Percentiles rank a stretch among this genome's conserved stretches.
These are phyloP conservation scores for Atlantisia rogersi DNA, from an alignment of 2,113 vertebrate genomes.

Conservation along the genomic window DNA sequence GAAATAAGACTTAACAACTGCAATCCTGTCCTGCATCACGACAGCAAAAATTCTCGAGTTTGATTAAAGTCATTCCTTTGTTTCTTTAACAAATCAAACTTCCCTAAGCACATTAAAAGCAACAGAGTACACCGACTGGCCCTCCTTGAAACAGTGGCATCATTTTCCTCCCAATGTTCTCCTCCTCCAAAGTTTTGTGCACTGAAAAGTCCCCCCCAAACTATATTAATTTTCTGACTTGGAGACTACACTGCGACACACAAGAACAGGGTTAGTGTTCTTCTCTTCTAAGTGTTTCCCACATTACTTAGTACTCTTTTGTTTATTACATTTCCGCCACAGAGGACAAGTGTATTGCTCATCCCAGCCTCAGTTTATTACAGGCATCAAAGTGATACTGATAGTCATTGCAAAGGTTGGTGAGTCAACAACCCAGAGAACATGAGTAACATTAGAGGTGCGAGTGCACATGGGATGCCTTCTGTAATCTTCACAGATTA, in stretches of 20 bases:
- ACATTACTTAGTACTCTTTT: neutral
- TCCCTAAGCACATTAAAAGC: conserved; percentile 5
- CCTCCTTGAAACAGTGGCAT: neutral
- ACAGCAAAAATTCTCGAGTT: conserved; percentile 45
- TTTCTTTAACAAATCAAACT: conserved; percentile 26
- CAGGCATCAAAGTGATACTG: neutral
- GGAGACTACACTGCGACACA: neutral
- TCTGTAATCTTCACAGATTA: neutral
- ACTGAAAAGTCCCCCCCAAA: neutral
- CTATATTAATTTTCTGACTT: neutral
- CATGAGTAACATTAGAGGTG: neutral
- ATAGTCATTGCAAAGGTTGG: neutral
- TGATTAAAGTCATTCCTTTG: conserved; percentile 30
- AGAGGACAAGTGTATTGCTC: neutral
- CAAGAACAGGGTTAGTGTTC: neutral
- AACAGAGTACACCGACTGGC: neutral
- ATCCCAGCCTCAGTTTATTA: neutral
- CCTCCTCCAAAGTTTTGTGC: neutral
- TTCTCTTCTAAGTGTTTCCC: neutral
- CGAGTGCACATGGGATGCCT: neutral
- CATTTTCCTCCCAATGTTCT: neutral
- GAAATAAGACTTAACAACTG: conserved; percentile 29
- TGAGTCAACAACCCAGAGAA: neutral
- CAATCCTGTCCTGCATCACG: conserved; percentile 4
- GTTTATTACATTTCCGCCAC: neutral